Base-by-base conservation (phyloP, 2,113 vertebrate species). In the Tenebrosternarchus preto region DNA sequence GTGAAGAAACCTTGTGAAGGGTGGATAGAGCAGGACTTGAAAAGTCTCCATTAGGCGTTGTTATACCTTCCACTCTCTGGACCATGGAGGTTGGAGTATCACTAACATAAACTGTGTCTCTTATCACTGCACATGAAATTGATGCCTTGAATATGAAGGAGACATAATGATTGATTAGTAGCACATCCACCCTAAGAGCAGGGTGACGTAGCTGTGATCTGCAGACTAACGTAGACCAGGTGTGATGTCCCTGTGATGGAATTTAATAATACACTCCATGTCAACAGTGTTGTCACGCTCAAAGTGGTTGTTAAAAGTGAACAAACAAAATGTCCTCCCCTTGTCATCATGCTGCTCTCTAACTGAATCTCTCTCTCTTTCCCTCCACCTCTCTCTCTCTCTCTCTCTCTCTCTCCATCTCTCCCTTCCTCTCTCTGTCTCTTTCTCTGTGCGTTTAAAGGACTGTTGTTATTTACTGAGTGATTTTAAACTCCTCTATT, bases 401-500 rank as follows among this genome's bases (percentile, higher is more conserved):
- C 6, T 19, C 29, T 25, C 57, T 60, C 31, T 22, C 67, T 25
- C 1, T 71, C 39, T 71, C 12, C 25, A 27, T 29, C 53, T 17
- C 69, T 43, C 36, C 24, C 64, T 68, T 3, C 29, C 0, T 31
- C 22, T 59, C 29, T 36, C 56, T 61, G 56, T 22, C 1, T 67
- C 63, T 63, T 39, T 61, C 22, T 80, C 56, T 68, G 36, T 72
- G 22, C 78, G 57, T 74, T 75, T 83, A 69, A 77, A 63, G 69
- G 73, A 57, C 29, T 39, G 60, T 55, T 43, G 77, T 74, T 80
- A 78, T 71, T 83, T 80, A 85, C 82, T 82, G 67, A 85, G 83
- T 79, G 63, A 77, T 83, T 80, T 80, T 74, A 57, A 80, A 66
- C 36, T 74, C 79, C 76, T 56, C 66, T 33, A 24, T 63, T 31